Evolutionary conservation across 2,888 invertebrate genomes (phyloP).

Genomic region (Imbricaverruca yamaguchii): DNA sequence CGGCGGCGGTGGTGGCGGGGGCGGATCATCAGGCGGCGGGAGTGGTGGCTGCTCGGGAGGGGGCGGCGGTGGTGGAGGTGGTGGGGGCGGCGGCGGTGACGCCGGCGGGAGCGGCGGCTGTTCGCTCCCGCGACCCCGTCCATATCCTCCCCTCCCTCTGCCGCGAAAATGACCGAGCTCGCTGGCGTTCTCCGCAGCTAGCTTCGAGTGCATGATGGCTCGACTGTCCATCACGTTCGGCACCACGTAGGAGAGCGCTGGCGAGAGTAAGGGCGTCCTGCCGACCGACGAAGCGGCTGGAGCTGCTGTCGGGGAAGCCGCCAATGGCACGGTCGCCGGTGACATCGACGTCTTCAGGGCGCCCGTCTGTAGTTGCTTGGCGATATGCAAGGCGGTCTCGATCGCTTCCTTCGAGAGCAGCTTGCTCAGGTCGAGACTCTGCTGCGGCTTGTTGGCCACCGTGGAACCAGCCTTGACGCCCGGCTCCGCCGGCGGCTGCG

Average conservation of each 20-base stretch:
- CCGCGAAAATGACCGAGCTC: too few species aligned
- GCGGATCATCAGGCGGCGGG: background rate
- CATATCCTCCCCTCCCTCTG: too few species aligned
- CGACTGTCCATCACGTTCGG: background rate
- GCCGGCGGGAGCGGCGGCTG: background rate
- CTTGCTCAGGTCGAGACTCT: background rate
- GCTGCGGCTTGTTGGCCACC: background rate
- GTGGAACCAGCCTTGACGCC: background rate
- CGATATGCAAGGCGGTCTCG: conserved; percentile 6
- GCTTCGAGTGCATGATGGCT: too few species aligned
- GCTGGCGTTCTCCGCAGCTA: too few species aligned
- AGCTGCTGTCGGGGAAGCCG: background rate
- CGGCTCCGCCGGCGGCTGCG: background rate
- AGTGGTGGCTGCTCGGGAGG: background rate
- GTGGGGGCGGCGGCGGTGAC: background rate
- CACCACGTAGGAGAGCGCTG: background rate
- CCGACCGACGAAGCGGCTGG: background rate
- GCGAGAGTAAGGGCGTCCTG: background rate
- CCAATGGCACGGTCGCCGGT: background rate
- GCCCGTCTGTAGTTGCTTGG: conserved; percentile 12
- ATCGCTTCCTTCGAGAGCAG: conserved; percentile 20
- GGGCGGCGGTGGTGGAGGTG: conserved; percentile 1
- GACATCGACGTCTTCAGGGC: background rate
- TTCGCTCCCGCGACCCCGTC: too few species aligned
- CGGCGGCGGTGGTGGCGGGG: background rate